Evolutionary conservation across 2,797 vertebrate genomes (phyloP).

Genomic region (Onychomys arenicola): DNA sequence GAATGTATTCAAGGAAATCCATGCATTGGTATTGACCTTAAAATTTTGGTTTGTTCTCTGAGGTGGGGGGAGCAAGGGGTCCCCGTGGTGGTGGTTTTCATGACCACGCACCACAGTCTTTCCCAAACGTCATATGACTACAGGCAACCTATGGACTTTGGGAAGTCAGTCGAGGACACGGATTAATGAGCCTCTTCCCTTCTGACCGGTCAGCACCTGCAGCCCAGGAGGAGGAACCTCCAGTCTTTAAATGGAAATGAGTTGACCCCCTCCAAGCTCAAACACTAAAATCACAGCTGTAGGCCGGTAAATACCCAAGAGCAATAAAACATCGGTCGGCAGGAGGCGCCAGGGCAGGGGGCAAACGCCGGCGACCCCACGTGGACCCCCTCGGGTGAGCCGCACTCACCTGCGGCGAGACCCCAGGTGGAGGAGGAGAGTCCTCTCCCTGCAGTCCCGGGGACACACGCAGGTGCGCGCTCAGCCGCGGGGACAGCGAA

Average conservation of each 20-base stretch:
- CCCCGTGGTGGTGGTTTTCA: neutral
- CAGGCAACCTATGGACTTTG: slow-evolving; percentile 80
- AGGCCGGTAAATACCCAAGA: neutral
- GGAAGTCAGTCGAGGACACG: slow-evolving; percentile 80
- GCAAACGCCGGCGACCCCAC: neutral
- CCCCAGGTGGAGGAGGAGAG: neutral
- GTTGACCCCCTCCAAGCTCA: neutral
- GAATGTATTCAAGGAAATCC: slow-evolving; percentile 43
- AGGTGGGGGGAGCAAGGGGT: neutral
- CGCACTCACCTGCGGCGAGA: neutral
- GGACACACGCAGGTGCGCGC: neutral
- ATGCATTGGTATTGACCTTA: neutral
- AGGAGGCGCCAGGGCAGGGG: neutral
- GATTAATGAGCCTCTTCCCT: slow-evolving; percentile 62
- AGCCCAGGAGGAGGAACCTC: neutral
- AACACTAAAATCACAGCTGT: neutral
- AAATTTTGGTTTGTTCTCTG: neutral
- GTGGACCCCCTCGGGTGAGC: neutral
- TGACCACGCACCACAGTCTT: slow-evolving; percentile 26
- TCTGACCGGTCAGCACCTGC: slow-evolving; percentile 56
- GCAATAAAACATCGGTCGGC: neutral
- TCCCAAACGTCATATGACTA: slow-evolving; percentile 55
- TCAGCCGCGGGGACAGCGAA: neutral
- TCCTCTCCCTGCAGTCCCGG: neutral
- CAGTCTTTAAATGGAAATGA: neutral